Evolutionary conservation across 2,888 invertebrate species (phyloP).

Genomic region (Drosophila anomelani): DNA sequence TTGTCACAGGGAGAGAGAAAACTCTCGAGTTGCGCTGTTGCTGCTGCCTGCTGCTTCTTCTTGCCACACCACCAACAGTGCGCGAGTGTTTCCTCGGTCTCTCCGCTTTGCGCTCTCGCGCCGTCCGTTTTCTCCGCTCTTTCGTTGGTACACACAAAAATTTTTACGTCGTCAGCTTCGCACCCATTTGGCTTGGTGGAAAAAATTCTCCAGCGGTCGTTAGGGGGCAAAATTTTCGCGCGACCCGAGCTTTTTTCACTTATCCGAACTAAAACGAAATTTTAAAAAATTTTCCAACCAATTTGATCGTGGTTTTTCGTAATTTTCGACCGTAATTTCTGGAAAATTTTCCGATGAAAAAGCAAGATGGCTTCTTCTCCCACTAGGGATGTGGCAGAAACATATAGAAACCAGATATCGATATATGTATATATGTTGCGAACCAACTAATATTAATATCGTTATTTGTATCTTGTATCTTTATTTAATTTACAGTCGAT

Average conservation of each 20-base stretch:
- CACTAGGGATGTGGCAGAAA: too few species aligned
- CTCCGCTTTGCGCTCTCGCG: constrained; percentile 65
- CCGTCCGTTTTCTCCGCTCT: constrained; percentile 72
- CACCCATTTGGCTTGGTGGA: constrained; percentile 61
- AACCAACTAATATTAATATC: too few species aligned
- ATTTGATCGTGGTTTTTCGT: constrained; percentile 53
- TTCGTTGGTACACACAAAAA: constrained; percentile 83
- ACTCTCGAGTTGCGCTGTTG: constrained; percentile 47
- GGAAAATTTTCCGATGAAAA: constrained; percentile 71
- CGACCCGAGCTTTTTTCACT: constrained; percentile 24
- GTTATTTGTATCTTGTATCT: too few species aligned
- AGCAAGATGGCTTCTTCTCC: constrained; percentile 45
- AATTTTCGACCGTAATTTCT: constrained; percentile 64
- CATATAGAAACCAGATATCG: too few species aligned
- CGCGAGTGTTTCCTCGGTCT: constrained; percentile 49
- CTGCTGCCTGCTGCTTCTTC: constrained; percentile 42
- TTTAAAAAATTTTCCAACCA: constrained; percentile 47
- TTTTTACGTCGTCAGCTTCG: constrained; percentile 75
- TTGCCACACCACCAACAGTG: constrained; percentile 11
- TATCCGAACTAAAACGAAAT: constrained; percentile 28
- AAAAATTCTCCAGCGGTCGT: constrained; percentile 57
- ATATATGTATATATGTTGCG: too few species aligned
- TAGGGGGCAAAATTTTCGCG: constrained; percentile 41
- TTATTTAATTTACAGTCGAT: too few species aligned
- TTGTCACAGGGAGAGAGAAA: constrained; percentile 25